phyloP scores from a whole-genome alignment of 1,140 invertebrate species.

The Cherax quadricarinatus region DNA sequence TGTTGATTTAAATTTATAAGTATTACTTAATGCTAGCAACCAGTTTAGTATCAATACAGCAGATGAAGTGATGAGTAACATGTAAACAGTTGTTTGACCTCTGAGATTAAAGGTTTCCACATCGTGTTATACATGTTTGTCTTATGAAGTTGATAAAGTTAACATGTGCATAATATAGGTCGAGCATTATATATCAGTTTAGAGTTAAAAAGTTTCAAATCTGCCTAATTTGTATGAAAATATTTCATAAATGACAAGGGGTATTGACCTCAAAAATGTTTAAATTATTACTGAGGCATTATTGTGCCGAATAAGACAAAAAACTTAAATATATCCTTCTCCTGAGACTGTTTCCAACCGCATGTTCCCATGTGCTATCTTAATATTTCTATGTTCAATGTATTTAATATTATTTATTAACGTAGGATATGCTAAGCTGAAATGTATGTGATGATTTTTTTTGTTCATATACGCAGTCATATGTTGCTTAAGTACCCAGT shows the following conservation, averaged over 20 bases:
- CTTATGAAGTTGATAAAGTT: too few relatives aligned
- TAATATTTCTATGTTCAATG: not conserved
- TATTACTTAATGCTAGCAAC: too few relatives aligned
- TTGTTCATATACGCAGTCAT: not conserved
- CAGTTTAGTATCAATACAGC: too few relatives aligned
- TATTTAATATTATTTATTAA: slow-evolving; percentile 12
- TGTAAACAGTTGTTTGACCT: too few relatives aligned
- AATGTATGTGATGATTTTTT: not conserved
- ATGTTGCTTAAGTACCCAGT: slow-evolving; percentile 30
- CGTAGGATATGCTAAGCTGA: not conserved
- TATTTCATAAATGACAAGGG: not conserved
- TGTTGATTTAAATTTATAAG: too few relatives aligned
- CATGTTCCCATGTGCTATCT: not conserved
- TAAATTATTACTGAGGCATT: not conserved
- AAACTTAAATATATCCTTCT: too few relatives aligned
- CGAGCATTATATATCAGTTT: not conserved
- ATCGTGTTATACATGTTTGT: too few relatives aligned
- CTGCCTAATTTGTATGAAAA: not conserved
- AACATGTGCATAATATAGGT: too few relatives aligned
- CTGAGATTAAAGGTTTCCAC: too few relatives aligned
- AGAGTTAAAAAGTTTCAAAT: not conserved
- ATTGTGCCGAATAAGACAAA: not conserved
- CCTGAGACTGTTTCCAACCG: not conserved
- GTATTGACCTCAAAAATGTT: not conserved
- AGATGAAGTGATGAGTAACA: too few relatives aligned